phyloP scores from a whole-genome alignment of 2,113 vertebrate genomes.

The Scomber scombrus region DNA sequence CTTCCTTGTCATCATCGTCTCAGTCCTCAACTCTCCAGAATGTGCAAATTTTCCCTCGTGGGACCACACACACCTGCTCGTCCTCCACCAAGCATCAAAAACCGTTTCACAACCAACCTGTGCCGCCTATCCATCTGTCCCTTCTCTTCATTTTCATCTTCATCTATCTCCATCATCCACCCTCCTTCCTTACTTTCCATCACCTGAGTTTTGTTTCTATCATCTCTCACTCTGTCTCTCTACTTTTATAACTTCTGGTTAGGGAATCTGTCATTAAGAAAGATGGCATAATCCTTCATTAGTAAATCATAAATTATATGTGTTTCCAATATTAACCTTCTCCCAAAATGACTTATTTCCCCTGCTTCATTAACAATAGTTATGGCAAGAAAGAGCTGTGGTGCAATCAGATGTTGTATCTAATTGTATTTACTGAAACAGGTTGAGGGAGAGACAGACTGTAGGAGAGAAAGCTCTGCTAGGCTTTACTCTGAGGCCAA shows the following conservation, averaged over 20 bases:
- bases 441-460: neutral
- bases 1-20: slow-evolving; percentile 6
- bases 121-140: slow-evolving; percentile 48
- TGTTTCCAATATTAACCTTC: neutral
- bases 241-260: neutral
- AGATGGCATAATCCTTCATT: neutral
- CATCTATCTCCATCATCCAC: slow-evolving; percentile 2
- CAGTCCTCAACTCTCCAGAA: slow-evolving; percentile 51
- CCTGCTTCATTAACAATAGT: neutral
- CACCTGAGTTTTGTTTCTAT: neutral
- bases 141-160: slow-evolving; percentile 6
- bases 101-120: slow-evolving; percentile 32
- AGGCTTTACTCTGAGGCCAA: slow-evolving; percentile 5
- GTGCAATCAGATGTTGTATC: neutral
- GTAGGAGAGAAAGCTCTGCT: slow-evolving; percentile 17
- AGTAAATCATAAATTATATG: neutral
- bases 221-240: neutral
- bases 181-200: neutral
- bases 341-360: neutral
- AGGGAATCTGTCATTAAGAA: neutral
- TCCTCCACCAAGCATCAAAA: slow-evolving; percentile 38
- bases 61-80: slow-evolving; percentile 41
- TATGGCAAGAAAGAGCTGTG: neutral
- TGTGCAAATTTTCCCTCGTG: slow-evolving; percentile 50
- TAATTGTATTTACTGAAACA: neutral